Conservation (phyloP, 2,888 invertebrate genomes). For the Melanostoma scalare region DNA sequence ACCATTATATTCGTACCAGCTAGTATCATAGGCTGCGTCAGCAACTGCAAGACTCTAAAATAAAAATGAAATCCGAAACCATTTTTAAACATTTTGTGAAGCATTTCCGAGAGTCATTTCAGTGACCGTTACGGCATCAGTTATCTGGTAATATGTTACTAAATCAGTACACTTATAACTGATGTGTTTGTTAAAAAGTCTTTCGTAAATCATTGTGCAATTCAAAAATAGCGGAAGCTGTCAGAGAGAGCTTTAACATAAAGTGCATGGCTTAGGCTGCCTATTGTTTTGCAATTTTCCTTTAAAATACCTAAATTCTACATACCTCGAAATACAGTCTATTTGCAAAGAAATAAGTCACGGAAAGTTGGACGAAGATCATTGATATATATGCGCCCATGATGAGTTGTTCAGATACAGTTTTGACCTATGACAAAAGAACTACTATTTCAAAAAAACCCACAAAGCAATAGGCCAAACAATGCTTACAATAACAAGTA, state of each 20-base stretch:
- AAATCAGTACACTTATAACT: too few relatives aligned
- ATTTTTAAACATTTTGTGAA: neutral
- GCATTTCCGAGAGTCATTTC: too few relatives aligned
- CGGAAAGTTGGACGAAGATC: constrained; percentile 48
- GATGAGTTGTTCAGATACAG: constrained; percentile 51
- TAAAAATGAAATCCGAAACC: neutral
- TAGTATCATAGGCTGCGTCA: constrained; percentile 61
- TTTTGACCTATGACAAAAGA: constrained; percentile 25
- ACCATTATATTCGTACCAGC: constrained; percentile 51
- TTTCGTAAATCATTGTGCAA: too few relatives aligned
- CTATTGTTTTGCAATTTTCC: too few relatives aligned
- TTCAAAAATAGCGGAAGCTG: too few relatives aligned
- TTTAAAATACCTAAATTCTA: neutral
- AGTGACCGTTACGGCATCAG: too few relatives aligned
- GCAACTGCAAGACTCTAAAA: constrained; percentile 47
- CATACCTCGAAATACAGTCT: constrained; percentile 52
- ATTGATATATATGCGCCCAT: constrained; percentile 49
- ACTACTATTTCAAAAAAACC: neutral
- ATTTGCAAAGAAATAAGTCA: constrained; percentile 54
- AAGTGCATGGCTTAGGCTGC: too few relatives aligned
- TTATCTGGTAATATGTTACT: too few relatives aligned
- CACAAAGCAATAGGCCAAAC: neutral
- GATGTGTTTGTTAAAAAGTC: too few relatives aligned
- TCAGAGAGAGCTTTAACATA: too few relatives aligned
- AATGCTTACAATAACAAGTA: constrained; percentile 43